Conservation (phyloP, 1,140 invertebrate genomes). For the Papilio helenus region DNA sequence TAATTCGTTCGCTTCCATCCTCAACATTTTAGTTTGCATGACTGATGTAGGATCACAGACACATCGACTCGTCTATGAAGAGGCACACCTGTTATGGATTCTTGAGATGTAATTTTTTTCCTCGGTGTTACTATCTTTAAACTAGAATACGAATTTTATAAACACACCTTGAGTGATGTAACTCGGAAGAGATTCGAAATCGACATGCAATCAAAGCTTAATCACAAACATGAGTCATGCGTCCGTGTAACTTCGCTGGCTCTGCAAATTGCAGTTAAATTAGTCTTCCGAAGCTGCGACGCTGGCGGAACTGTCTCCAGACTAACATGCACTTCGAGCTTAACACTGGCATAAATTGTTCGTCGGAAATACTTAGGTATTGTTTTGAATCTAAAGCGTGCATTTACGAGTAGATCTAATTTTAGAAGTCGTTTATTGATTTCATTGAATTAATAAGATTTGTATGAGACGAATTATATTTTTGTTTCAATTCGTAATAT, state of each 20-base stretch:
- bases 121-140: neutral
- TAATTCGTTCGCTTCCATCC: neutral
- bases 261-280: slow-evolving; percentile 67
- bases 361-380: slow-evolving; percentile 17
- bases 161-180: slow-evolving; percentile 27
- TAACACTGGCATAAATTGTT: slow-evolving; percentile 27
- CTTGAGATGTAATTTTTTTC: no score
- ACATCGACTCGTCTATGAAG: no score
- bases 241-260: slow-evolving; percentile 44
- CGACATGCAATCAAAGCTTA: slow-evolving; percentile 51
- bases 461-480: no score
- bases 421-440: neutral
- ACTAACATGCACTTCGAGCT: slow-evolving; percentile 38
- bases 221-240: slow-evolving; percentile 56
- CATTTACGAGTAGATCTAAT: slow-evolving; percentile 8
- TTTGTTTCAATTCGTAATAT: no score
- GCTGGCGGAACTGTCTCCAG: slow-evolving; percentile 44
- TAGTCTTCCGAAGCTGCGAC: slow-evolving; percentile 56
- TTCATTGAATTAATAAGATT: neutral
- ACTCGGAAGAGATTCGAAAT: slow-evolving; percentile 44
- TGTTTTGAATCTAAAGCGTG: slow-evolving; percentile 5
- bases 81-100: no score
- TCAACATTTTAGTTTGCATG: neutral
- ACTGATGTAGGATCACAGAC: neutral
- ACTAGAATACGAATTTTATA: neutral